Percentiles rank a stretch among this genome's conserved stretches.
phyloP scores from a whole-genome alignment of 2,888 invertebrate species.

The Diabrotica balteata region DNA sequence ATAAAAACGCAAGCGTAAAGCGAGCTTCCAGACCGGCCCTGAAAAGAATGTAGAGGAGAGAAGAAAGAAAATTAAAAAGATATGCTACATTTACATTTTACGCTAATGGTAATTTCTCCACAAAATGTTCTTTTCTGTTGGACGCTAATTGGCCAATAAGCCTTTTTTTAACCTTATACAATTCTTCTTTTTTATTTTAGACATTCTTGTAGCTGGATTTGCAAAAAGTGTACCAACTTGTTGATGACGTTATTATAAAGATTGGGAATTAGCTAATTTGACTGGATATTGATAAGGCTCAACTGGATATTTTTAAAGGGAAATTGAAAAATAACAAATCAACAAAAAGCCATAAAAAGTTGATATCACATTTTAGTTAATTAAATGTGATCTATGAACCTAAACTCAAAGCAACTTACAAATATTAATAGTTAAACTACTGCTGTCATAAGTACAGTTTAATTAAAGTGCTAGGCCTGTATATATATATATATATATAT shows the following conservation, averaged over 20 bases:
- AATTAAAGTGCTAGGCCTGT: too few species aligned
- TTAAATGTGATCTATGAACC: too few species aligned
- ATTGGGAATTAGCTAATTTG: neutral
- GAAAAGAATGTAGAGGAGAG: conserved; percentile 18
- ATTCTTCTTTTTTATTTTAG: conserved; percentile 1
- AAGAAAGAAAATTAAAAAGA: conserved; percentile 37
- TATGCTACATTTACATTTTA: conserved; percentile 38
- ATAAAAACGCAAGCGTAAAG: too few species aligned
- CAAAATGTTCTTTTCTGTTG: conserved; percentile 32
- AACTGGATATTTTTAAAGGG: too few species aligned
- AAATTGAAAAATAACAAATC: too few species aligned
- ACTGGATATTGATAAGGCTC: too few species aligned
- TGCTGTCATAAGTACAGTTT: too few species aligned
- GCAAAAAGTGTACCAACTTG: neutral
- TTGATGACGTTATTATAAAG: conserved; percentile 1
- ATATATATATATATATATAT: too few species aligned
- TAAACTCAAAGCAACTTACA: too few species aligned
- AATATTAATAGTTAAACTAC: too few species aligned
- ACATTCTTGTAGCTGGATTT: neutral
- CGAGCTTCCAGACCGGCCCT: neutral
- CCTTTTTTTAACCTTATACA: conserved; percentile 26
- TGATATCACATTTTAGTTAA: too few species aligned
- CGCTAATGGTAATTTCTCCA: conserved; percentile 33
- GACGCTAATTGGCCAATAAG: conserved; percentile 36
- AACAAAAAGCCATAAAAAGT: too few species aligned